phyloP scores from a whole-genome alignment of 1,140 invertebrate species.

The Zophobas morio region DNA sequence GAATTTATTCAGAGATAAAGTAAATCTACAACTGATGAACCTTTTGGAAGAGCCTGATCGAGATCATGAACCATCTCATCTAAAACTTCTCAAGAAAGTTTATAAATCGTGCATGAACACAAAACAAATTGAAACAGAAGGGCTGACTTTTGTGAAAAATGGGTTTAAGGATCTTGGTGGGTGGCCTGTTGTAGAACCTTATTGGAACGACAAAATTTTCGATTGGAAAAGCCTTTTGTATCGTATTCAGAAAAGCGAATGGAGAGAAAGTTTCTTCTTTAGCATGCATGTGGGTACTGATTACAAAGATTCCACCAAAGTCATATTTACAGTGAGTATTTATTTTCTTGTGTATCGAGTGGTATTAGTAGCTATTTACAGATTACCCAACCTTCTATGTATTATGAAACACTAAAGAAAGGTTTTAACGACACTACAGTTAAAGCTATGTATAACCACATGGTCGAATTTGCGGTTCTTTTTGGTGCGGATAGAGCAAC shows the following conservation, averaged over 20 bases:
- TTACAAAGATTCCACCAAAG: slow-evolving; percentile 83
- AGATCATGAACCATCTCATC: slow-evolving; percentile 21
- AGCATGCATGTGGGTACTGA: slow-evolving; percentile 89
- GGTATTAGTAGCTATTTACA: slow-evolving; percentile 51
- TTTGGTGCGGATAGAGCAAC: slow-evolving; percentile 70
- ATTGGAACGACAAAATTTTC: slow-evolving; percentile 73
- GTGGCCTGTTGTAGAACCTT: slow-evolving; percentile 73
- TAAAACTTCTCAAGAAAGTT: slow-evolving; percentile 50
- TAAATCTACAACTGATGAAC: slow-evolving; percentile 13
- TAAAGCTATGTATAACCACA: slow-evolving; percentile 65
- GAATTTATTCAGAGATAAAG: slow-evolving; percentile 23
- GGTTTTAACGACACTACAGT: slow-evolving; percentile 65
- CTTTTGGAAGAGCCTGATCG: slow-evolving; percentile 46
- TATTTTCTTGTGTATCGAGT: slow-evolving; percentile 31
- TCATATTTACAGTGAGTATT: slow-evolving; percentile 62
- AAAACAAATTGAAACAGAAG: slow-evolving; percentile 63
- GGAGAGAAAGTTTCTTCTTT: slow-evolving; percentile 88
- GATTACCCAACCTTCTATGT: slow-evolving; percentile 76
- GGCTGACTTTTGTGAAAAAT: slow-evolving; percentile 66
- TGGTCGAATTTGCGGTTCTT: slow-evolving; percentile 71
- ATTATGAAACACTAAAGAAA: slow-evolving; percentile 73
- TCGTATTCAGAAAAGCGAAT: slow-evolving; percentile 81
- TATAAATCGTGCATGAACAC: slow-evolving; percentile 51
- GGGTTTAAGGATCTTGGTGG: slow-evolving; percentile 71
- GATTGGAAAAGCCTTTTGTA: slow-evolving; percentile 86